phyloP scores from a whole-genome alignment of 92 coral and sea anemone species.

The Muricea muricata region DNA sequence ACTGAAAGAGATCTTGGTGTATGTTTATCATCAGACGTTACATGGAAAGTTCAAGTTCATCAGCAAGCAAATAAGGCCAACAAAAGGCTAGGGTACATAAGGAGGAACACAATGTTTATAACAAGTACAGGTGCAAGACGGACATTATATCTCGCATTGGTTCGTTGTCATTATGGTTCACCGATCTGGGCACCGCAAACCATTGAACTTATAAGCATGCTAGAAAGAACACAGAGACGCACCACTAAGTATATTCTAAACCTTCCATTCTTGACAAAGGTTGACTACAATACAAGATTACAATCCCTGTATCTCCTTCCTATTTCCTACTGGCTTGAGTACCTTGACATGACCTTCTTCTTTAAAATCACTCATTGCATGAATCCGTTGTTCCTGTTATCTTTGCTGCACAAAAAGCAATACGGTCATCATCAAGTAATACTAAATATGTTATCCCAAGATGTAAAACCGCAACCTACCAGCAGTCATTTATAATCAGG shows the following conservation, averaged over 20 bases:
- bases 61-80: constrained; percentile 40
- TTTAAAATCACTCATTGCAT: constrained; percentile 56
- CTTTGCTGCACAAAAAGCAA: constrained; percentile 30
- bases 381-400: constrained; percentile 42
- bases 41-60: constrained; percentile 43
- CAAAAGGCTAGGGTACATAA: not conserved
- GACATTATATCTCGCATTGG: not conserved
- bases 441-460: constrained; percentile 46
- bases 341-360: constrained; percentile 42
- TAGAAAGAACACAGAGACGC: constrained; percentile 34
- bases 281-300: not conserved
- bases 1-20: constrained; percentile 24
- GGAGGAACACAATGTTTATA: not conserved
- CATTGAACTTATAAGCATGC: not conserved
- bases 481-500: constrained; percentile 31
- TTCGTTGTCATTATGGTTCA: constrained; percentile 3
- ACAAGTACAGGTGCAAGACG: not conserved
- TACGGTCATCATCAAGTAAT: constrained; percentile 43
- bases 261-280: constrained; percentile 20
- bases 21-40: constrained; percentile 38
- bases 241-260: constrained; percentile 30
- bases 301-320: constrained; percentile 1
- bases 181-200: constrained; percentile 4
- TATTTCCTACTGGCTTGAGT: constrained; percentile 54
- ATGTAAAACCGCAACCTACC: constrained; percentile 53